Evolutionary conservation across 2,888 invertebrate genomes (phyloP).

Genomic region (Norana najaformis): DNA sequence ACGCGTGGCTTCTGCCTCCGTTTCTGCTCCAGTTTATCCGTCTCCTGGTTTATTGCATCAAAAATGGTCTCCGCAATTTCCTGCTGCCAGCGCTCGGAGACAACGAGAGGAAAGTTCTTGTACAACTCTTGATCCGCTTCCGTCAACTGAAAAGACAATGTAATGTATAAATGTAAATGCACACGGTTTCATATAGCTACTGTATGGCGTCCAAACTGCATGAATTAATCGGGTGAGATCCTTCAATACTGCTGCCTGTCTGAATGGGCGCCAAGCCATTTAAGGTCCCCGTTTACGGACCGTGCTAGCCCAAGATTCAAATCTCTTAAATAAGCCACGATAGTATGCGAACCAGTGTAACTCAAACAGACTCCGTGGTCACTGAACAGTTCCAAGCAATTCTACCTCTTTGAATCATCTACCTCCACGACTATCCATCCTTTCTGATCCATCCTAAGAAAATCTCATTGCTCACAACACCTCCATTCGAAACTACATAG

Average conservation of each 20-base stretch:
- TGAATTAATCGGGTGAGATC: no score
- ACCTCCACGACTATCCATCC: background rate
- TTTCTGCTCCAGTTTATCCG: constrained; percentile 91
- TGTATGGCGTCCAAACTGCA: no score
- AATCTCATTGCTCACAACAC: background rate
- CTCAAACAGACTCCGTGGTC: background rate
- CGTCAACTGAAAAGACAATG: constrained; percentile 70
- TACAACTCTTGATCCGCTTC: constrained; percentile 97
- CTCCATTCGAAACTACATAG: background rate
- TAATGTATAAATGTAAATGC: no score
- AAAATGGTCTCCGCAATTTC: constrained; percentile 98
- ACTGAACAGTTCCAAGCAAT: background rate
- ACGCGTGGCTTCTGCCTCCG: constrained; percentile 93
- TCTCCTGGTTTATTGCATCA: constrained; percentile 94
- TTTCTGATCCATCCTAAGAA: background rate
- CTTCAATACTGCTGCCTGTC: no score
- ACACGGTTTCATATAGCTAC: no score
- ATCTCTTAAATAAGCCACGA: no score
- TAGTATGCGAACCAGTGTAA: no score
- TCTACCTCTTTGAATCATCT: no score
- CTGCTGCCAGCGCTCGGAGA: constrained; percentile 98
- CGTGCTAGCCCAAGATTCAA: no score
- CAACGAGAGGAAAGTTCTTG: constrained; percentile 96
- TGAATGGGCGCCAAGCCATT: no score
- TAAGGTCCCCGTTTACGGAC: no score